A percentile compares a stretch with the other conserved stretches of the same genome.
Conservation (phyloP, 2,113 vertebrate species). For the Polypterus senegalus region DNA sequence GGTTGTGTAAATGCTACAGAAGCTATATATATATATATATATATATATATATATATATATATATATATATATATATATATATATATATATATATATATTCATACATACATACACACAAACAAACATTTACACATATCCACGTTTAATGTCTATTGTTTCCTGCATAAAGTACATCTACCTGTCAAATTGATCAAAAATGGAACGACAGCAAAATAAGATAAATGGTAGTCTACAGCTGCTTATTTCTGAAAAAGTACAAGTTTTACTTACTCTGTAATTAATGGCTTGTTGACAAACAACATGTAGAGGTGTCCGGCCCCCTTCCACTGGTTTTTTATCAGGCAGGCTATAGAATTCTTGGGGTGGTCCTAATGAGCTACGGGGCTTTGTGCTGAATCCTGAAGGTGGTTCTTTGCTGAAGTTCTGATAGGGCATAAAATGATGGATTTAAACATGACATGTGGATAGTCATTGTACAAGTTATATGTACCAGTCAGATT, state of each 20-base stretch:
- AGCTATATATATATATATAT: not conserved
- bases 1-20: not conserved
- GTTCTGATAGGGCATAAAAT: slow-evolving; percentile 1
- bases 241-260: too few relatives aligned
- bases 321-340: slow-evolving; percentile 28
- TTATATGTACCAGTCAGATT: too few relatives aligned
- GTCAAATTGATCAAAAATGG: not conserved
- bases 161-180: too few relatives aligned
- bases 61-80: too few relatives aligned
- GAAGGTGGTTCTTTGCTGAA: slow-evolving; percentile 1
- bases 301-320: slow-evolving; percentile 61
- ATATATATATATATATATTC: too few relatives aligned
- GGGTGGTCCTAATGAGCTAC: slow-evolving; percentile 25
- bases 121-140: too few relatives aligned
- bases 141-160: too few relatives aligned
- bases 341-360: slow-evolving; percentile 11
- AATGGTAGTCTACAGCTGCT: not conserved
- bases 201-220: not conserved
- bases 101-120: too few relatives aligned
- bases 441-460: too few relatives aligned
- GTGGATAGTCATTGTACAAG: too few relatives aligned
- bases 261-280: slow-evolving; percentile 31
- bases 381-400: slow-evolving; percentile 18
- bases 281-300: slow-evolving; percentile 62
- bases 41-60: too few relatives aligned